Percentiles rank a stretch among this genome's conserved stretches.
Conservation (phyloP, 2,797 vertebrate genomes). For the Clarias pachynema region DNA sequence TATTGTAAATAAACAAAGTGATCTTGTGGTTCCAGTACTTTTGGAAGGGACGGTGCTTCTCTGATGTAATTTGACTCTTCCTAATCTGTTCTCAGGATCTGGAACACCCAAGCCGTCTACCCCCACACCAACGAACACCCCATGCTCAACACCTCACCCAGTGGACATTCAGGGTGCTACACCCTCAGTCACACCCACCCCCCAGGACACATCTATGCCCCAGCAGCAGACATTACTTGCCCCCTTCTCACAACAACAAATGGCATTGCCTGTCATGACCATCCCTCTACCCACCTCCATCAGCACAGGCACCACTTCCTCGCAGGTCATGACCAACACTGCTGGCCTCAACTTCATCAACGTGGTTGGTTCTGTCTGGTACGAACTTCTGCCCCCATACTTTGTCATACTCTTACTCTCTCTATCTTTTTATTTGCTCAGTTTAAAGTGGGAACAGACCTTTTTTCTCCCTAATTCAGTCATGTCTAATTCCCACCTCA, state of each 20-base stretch:
- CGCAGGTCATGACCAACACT: conserved; percentile 91
- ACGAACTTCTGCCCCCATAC: conserved; percentile 58
- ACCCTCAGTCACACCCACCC: conserved; percentile 83
- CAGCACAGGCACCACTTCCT: conserved; percentile 85
- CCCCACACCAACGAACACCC: conserved; percentile 93
- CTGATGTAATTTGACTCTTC: neutral
- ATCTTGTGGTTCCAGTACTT: neutral
- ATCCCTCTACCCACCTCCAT: conserved; percentile 91
- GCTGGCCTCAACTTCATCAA: conserved; percentile 96
- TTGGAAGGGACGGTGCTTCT: neutral
- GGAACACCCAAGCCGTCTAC: conserved; percentile 97
- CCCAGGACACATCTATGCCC: conserved; percentile 83
- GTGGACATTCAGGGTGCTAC: conserved; percentile 83
- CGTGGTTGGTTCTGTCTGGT: conserved; percentile 95
- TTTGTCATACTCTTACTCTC: neutral
- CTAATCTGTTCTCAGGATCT: conserved; percentile 81
- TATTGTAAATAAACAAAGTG: neutral
- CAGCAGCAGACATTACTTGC: conserved; percentile 88
- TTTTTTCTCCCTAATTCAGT: no score
- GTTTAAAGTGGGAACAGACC: neutral
- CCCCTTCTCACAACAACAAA: conserved; percentile 92
- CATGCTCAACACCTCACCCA: conserved; percentile 93
- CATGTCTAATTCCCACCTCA: no score
- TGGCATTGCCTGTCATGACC: conserved; percentile 93
- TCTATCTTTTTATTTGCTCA: neutral